These are phyloP conservation scores for Marmota flaviventris DNA, from an alignment of 2,113 vertebrate genomes.

Conservation along the genomic window DNA sequence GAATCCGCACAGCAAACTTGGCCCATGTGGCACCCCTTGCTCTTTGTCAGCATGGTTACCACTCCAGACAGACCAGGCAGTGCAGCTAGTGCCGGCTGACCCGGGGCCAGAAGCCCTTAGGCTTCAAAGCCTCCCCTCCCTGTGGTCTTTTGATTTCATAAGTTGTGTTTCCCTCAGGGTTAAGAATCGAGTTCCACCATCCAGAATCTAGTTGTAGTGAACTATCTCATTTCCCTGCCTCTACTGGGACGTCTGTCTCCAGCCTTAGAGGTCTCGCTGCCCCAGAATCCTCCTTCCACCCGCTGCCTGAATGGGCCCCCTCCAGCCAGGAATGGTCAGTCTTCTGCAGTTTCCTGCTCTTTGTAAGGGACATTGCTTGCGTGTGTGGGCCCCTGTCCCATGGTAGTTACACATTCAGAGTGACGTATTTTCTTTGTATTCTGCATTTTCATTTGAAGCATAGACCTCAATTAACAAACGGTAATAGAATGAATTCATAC, in stretches of 20 bases:
- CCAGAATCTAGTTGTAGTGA: rapidly evolving
- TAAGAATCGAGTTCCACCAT: rapidly evolving
- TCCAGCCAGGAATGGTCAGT: rapidly evolving
- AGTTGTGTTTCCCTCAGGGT: rapidly evolving
- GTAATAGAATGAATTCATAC: no score
- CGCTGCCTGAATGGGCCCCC: not conserved
- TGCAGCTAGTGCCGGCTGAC: rapidly evolving
- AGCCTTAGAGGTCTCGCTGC: rapidly evolving
- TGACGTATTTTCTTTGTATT: rapidly evolving
- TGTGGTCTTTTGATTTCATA: rapidly evolving
- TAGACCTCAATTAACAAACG: rapidly evolving
- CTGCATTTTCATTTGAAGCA: rapidly evolving
- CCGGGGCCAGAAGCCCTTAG: rapidly evolving
- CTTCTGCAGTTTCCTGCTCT: not conserved
- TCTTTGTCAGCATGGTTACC: rapidly evolving
- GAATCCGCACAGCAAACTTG: no score
- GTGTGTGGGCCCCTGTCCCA: no score
- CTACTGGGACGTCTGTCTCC: rapidly evolving
- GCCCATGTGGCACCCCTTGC: rapidly evolving
- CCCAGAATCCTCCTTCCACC: no score
- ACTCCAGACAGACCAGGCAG: rapidly evolving
- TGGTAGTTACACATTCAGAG: rapidly evolving
- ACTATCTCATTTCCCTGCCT: rapidly evolving
- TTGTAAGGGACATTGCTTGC: no score
- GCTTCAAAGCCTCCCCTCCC: not conserved